Percentiles rank a stretch among this genome's conserved stretches.
Conservation (phyloP, 2,113 vertebrate genomes). For the Aleadryas rufinucha region DNA sequence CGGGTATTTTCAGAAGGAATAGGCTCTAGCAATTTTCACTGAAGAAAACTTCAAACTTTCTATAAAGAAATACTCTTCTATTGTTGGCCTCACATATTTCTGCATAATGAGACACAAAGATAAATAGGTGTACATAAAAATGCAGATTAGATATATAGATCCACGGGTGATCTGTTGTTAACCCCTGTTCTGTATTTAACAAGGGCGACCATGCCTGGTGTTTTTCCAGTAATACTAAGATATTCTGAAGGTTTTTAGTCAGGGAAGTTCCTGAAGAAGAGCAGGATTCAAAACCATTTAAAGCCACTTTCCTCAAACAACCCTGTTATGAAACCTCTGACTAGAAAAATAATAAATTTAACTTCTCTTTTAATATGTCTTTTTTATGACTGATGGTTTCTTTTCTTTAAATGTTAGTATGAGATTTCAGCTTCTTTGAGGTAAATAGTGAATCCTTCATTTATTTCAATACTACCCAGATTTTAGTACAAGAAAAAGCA, state of each 20-base stretch:
- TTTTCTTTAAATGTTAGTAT: background rate
- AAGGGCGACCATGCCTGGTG: background rate
- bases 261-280: background rate
- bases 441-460: background rate
- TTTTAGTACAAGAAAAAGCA: background rate
- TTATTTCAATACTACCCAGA: background rate
- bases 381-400: background rate
- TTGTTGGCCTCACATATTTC: background rate
- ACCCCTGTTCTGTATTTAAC: background rate
- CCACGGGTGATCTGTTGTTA: background rate
- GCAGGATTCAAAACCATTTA: background rate
- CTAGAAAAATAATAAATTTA: background rate
- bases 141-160: conserved; percentile 29
- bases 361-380: background rate
- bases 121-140: conserved; percentile 25
- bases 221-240: background rate
- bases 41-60: background rate
- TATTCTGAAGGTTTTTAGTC: background rate
- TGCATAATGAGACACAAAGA: background rate
- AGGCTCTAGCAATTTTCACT: background rate
- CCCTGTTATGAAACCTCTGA: background rate
- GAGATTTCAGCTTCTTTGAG: background rate
- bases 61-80: background rate
- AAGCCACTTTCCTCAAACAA: background rate
- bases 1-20: background rate